Percentiles rank a stretch among this genome's conserved stretches.
Evolutionary conservation across 2,113 vertebrate species (phyloP).

Genomic region (Willisornis vidua): DNA sequence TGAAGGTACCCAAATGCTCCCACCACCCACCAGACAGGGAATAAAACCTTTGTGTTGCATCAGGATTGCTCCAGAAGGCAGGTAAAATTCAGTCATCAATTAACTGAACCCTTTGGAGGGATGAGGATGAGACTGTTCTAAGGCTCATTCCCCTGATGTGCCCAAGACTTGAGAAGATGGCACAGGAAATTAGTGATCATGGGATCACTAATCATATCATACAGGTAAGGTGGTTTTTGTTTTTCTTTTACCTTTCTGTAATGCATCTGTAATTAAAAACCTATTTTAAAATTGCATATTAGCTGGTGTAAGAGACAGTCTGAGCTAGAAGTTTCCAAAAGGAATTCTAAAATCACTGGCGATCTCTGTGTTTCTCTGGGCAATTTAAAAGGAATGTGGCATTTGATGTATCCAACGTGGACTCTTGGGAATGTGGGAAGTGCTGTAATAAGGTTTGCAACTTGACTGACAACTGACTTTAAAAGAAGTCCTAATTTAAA

Average conservation of each 20-base stretch:
- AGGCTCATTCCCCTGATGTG: background rate
- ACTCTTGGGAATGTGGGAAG: background rate
- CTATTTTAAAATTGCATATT: background rate
- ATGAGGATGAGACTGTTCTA: background rate
- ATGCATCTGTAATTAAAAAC: background rate
- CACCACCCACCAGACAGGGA: background rate
- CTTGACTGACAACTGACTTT: background rate
- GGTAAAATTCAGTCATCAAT: background rate
- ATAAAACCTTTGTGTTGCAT: background rate
- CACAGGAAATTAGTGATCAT: background rate
- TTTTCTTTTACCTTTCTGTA: background rate
- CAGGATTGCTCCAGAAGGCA: background rate
- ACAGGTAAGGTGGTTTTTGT: accelerated
- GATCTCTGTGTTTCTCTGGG: background rate
- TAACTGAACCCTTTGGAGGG: background rate
- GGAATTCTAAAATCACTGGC: background rate
- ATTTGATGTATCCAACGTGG: background rate
- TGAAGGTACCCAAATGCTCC: background rate
- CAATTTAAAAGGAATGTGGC: background rate
- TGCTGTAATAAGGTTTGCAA: background rate
- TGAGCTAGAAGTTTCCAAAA: background rate
- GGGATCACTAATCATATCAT: background rate
- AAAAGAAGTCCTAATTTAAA: background rate
- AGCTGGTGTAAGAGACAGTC: background rate
- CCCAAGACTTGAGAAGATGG: background rate